These are phyloP conservation scores for Rhinichthys klamathensis DNA, from an alignment of 2,113 vertebrate species.

Conservation along the genomic window DNA sequence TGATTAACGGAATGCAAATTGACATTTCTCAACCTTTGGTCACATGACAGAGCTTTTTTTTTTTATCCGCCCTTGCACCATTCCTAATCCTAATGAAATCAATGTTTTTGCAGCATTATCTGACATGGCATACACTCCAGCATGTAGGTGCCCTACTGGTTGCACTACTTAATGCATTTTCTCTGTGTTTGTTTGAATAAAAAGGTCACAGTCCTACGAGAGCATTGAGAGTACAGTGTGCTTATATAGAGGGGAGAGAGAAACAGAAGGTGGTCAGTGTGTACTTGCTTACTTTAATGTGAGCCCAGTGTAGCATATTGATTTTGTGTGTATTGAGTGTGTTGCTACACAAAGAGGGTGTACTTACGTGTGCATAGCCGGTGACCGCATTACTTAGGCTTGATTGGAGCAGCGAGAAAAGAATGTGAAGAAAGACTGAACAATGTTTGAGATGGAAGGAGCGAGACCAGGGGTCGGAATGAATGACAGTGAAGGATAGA, in stretches of 20 bases:
- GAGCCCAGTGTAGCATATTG: slow-evolving; percentile 10
- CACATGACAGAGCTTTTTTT: not conserved
- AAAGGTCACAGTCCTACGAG: slow-evolving; percentile 36
- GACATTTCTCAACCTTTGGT: not conserved
- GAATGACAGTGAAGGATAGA: slow-evolving; percentile 40
- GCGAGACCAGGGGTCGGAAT: slow-evolving; percentile 54
- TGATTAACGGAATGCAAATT: not conserved
- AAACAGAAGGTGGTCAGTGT: not conserved
- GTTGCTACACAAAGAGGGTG: not conserved
- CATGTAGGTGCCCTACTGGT: not conserved
- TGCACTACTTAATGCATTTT: slow-evolving; percentile 24
- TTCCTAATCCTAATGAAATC: too few species aligned
- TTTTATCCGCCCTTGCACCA: too few species aligned
- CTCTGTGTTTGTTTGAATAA: slow-evolving; percentile 14
- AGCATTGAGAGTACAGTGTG: slow-evolving; percentile 8
- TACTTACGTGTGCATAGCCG: not conserved
- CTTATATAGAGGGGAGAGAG: not conserved
- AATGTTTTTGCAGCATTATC: too few species aligned
- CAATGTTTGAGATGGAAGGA: slow-evolving; percentile 39
- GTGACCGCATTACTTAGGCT: slow-evolving; percentile 28
- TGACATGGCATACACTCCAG: too few species aligned
- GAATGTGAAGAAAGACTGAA: slow-evolving; percentile 14
- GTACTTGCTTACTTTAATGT: slow-evolving; percentile 10
- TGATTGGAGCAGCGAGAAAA: slow-evolving; percentile 41
- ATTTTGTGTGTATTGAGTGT: slow-evolving; percentile 26